Evolutionary conservation across 2,113 vertebrate species (phyloP).

Genomic region (Anarrhichthys ocellatus): DNA sequence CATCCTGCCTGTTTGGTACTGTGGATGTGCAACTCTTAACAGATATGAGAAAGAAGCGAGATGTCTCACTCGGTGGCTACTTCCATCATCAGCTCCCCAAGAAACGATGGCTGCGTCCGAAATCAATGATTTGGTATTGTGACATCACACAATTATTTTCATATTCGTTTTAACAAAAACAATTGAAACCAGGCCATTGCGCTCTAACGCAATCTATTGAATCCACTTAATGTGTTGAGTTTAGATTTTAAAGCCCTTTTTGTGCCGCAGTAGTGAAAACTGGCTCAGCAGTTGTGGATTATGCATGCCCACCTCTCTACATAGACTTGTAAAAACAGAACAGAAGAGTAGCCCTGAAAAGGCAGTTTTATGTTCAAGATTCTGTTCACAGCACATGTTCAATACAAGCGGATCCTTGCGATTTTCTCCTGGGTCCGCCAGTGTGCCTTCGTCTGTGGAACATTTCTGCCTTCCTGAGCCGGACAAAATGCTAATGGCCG

Average conservation of each 20-base stretch:
- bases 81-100: too few species aligned
- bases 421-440: constrained; percentile 33
- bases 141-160: neutral
- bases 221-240: neutral
- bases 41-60: too few species aligned
- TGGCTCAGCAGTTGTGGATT: constrained; percentile 24
- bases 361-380: constrained; percentile 17
- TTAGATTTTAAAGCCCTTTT: neutral
- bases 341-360: constrained; percentile 37
- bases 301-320: constrained; percentile 31
- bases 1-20: too few species aligned
- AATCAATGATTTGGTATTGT: too few species aligned
- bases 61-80: too few species aligned
- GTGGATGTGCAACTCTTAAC: too few species aligned
- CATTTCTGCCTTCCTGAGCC: constrained; percentile 33
- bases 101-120: too few species aligned
- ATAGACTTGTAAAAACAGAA: constrained; percentile 42
- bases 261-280: neutral
- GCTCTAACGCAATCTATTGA: neutral
- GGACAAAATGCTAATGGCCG: constrained; percentile 44
- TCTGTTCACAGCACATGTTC: constrained; percentile 25
- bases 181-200: neutral
- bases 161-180: neutral
- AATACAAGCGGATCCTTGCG: constrained; percentile 25
- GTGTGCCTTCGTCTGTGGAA: constrained; percentile 15